Evolutionary conservation across 2,888 invertebrate species (phyloP), one percentile per base, ranked within the genome.

Genomic region (Euplagia quadripunctaria): DNA sequence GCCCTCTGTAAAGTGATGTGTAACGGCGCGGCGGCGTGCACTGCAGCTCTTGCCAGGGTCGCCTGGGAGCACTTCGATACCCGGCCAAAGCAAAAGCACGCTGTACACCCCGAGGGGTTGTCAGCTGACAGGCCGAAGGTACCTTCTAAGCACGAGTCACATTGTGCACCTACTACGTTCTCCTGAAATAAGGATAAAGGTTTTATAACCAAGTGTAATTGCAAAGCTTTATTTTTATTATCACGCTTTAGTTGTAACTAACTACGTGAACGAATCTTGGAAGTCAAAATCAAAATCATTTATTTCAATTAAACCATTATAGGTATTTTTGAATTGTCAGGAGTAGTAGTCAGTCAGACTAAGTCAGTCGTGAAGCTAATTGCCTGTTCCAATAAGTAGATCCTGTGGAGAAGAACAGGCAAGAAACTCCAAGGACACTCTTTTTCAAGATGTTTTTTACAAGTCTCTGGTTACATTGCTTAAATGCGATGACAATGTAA

Each of bases 51-150:
- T 0, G 98, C 97, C 76, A 98, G 97, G 46, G 97, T 96, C 0
- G 98, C 98, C 91, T 99, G 98, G 55, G 96, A 95, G 91, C 99
- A 99, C 71, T 96, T 96, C 6, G 97, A 96, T 68, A 98, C 97
- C 86, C 99, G 96, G 0, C 98, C 98, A 93, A 99, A 99, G 94
- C 99, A 99, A 96, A 99, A 99, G 92, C 99, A 99, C 75, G 98
- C 97, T 0, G 98, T 98, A 92, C 99, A 99, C 11, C 99, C 99
- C 71, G 97, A 97, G 0, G 98, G 97, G 92, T 98, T 98, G 65
- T 97, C 96, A 0, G 93, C 93, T 0, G 98, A 97, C 43, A 99
- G 93, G 0, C 99, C 98, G 92, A 99, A 99, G 0, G 98, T 98
- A 41, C 98, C 98, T 63, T 97, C 96, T 81, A 97, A 97, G 93